Percentiles rank a stretch among this genome's conserved stretches.
Evolutionary conservation across 2,797 vertebrate genomes (phyloP).

Genomic region (Anabacerthia variegaticeps): DNA sequence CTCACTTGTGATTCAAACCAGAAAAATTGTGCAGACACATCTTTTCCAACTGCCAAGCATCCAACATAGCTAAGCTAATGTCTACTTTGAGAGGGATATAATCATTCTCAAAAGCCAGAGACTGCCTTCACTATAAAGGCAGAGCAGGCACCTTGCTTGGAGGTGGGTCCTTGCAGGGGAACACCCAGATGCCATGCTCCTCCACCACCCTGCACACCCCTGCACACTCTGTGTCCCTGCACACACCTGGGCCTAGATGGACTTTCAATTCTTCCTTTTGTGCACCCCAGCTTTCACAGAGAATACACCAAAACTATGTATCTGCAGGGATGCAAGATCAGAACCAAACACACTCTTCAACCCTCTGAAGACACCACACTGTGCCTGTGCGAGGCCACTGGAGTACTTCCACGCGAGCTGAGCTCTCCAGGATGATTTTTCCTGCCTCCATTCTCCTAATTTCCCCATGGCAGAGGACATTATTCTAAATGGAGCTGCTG

Average conservation of each 20-base stretch:
- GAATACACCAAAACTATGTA: accelerated
- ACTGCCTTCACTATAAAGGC: not conserved
- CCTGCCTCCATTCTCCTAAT: not conserved
- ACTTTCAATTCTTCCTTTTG: not conserved
- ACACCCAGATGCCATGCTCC: not conserved
- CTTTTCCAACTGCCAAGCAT: not conserved
- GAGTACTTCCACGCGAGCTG: not conserved
- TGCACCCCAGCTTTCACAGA: not conserved
- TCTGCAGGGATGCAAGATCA: not conserved
- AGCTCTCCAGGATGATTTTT: not conserved
- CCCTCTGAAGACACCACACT: not conserved
- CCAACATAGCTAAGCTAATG: not conserved
- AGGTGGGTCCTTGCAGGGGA: not conserved
- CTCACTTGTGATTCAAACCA: not conserved
- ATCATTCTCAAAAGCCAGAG: not conserved
- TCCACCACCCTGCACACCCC: not conserved
- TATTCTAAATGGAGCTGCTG: not conserved
- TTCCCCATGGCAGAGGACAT: not conserved
- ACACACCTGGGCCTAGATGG: not conserved
- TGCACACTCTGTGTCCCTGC: not conserved
- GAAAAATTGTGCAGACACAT: not conserved
- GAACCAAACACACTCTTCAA: not conserved
- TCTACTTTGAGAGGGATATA: not conserved
- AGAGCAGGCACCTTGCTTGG: not conserved
- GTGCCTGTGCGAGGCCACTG: not conserved